Conservation (phyloP, 2,797 vertebrate species). For the Choloepus didactylus region DNA sequence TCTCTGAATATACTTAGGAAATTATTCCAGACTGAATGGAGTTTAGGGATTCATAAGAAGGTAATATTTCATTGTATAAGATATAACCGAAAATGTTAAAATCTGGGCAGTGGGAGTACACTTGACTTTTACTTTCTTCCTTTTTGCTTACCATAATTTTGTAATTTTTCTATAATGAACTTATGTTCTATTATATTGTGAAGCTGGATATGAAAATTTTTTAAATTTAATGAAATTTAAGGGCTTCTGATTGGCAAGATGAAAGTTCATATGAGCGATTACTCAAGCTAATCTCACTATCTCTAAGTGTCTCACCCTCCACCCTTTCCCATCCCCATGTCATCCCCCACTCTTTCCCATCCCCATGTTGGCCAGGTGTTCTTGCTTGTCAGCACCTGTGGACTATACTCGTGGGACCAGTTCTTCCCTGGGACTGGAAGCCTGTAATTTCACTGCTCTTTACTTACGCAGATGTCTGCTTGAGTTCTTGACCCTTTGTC, state of each 20-base stretch:
- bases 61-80: not conserved
- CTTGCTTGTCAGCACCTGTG: slow-evolving; percentile 11
- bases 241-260: not conserved
- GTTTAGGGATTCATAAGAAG: not conserved
- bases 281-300: not conserved
- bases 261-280: not conserved
- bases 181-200: slow-evolving; percentile 7
- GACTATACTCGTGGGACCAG: not conserved
- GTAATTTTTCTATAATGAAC: not conserved
- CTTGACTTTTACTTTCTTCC: slow-evolving; percentile 30
- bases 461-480: not conserved
- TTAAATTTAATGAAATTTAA: not conserved
- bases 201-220: slow-evolving; percentile 31
- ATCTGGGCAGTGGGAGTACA: slow-evolving; percentile 9
- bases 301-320: not conserved
- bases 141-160: slow-evolving; percentile 42
- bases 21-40: slow-evolving; percentile 8
- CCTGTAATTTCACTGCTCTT: not conserved
- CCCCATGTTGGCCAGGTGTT: slow-evolving; percentile 19
- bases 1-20: slow-evolving; percentile 39
- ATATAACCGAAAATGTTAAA: slow-evolving; percentile 14
- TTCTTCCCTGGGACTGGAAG: slow-evolving; percentile 31
- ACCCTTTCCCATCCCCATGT: not conserved
- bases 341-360: not conserved
- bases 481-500: slow-evolving; percentile 23